Base-by-base conservation (phyloP, 2,888 invertebrate genomes). In the Chrysodeixis includens region DNA sequence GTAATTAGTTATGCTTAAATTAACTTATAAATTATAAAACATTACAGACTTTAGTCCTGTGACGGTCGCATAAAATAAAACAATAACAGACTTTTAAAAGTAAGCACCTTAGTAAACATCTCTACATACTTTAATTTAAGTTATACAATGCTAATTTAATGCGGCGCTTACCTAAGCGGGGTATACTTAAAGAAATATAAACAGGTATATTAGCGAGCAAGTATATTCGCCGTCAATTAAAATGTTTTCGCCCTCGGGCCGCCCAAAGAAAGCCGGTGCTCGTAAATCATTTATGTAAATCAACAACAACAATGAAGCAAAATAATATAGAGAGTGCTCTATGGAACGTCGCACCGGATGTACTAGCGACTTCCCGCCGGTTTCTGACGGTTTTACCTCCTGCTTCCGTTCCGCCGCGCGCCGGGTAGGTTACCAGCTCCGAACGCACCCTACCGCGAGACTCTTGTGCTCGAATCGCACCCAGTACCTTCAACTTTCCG, bases 201-300 rank as follows among this genome's bases (percentile, higher is more conserved):
- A 40, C 74, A 69, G 74, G 69, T 72, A 56, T 66, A 55, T 65
- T 58, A 30, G 8, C 12, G 59, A 53, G 53, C 56, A 57, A 74
- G 53, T 55, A 67, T 72, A 67, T 63, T 71, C 55, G n/a, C 40
- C 75, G 56, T 68, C 78, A 76, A 74, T 79, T 79, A 67, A 71
- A 81, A 71, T 79, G 66, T 79, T 78, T 79, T 76, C 72, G 66
- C 67, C 74, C 71, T 81, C 74, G 59, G 61, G 78, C 77, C 71
- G 77, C 70, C 81, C 76, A 81, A 88, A 87, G 87, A 86, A 87
- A 85, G 81, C 79, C 81, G 71, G 73, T 51, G 78, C 75, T 82
- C 86, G 84, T 91, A 89, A 90, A 90, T 91, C 89, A 91, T 90
- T 90, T 91, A 91, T 90, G 91, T 84, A 90, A 91, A 91, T 89